Evolutionary conservation across 2,797 vertebrate genomes (phyloP), one percentile per base, ranked within the genome.

Genomic region (Sphenopsis melanotis): DNA sequence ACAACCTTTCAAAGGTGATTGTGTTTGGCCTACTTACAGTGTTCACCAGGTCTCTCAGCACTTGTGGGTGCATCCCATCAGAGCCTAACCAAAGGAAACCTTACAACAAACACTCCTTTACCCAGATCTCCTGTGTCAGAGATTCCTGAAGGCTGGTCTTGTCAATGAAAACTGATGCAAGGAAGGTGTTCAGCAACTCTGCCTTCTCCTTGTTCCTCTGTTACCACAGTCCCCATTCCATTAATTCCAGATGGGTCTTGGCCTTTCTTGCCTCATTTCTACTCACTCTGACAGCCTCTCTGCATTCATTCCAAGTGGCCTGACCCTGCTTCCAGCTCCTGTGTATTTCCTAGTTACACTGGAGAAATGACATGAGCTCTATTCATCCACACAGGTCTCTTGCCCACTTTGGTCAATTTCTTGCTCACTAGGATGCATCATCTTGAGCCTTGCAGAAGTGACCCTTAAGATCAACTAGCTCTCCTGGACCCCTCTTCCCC

Each of bases 361-460:
- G 9, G 0, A 27, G 41, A 36, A 60, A 53, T 6, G 3, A 29
- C 22, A 53, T 0, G 0, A 60, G 26, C 16, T 75, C 30, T 32
- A 68, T 29, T 47, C 7, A 55, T 60, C 34, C 41, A 41, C 26
- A 47, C 21, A 36, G 9, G 4, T 53, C 47, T 60, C 55, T 36
- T 20, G 15, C 12, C 22, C 41, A 36, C 47, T 60, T 14, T 30
- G 37, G 14, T 17, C 15, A 24, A 7, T 21, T 80, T 55, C 41
- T 81, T 60, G 30, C 19, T 41, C 41, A 41, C 20, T 1, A 1
- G 22, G 49, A 61, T n/a, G 11, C 8, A 88, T 15, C 5, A 2
- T 21, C 63, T n/a, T 55, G 27, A 75, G 34, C 18, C 53, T 47
- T 41, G 30, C 10, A 47, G 47, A 81, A 36, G 15, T 8, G 39